phyloP scores from a whole-genome alignment of 92 coral and sea anemone genomes.

The Actinernus sp. region DNA sequence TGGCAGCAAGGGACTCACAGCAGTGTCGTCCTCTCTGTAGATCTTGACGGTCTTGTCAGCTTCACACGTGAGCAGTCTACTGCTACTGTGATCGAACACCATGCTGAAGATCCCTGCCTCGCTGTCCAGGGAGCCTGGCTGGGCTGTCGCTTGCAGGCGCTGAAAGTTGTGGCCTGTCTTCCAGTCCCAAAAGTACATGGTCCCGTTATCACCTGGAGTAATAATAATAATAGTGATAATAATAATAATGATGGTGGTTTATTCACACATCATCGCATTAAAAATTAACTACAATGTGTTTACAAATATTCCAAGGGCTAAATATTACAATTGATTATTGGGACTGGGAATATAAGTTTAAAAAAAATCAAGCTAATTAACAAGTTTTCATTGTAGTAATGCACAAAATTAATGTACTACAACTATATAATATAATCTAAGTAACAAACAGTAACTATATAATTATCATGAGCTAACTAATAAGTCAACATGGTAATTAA shows the following conservation, averaged over 20 bases:
- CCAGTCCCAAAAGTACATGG: conserved; percentile 99
- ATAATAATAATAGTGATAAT: neutral
- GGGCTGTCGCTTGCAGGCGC: conserved; percentile 89
- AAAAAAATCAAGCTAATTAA: neutral
- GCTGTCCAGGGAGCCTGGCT: conserved; percentile 99
- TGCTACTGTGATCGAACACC: conserved; percentile 96
- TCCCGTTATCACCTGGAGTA: conserved; percentile 90
- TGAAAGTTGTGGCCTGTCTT: conserved; percentile 98
- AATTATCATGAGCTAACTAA: too few relatives aligned
- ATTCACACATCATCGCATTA: too few relatives aligned
- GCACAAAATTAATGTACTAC: too few relatives aligned
- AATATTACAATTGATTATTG: too few relatives aligned
- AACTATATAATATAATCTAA: too few relatives aligned
- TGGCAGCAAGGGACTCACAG: conserved; percentile 92
- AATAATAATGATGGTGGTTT: neutral
- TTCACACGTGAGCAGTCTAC: conserved; percentile 95
- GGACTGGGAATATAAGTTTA: too few relatives aligned
- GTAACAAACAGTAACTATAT: too few relatives aligned
- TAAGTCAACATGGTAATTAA: too few relatives aligned
- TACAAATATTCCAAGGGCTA: too few relatives aligned
- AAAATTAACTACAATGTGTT: too few relatives aligned
- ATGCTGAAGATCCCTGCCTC: conserved; percentile 96
- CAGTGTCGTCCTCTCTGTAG: conserved; percentile 94
- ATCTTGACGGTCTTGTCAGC: conserved; percentile 98
- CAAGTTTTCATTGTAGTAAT: too few relatives aligned